A percentile compares a stretch with the other conserved stretches of the same genome.
These are phyloP conservation scores for Camponotus vicinus DNA, from an alignment of 1,140 invertebrate species.

Conservation along the genomic window DNA sequence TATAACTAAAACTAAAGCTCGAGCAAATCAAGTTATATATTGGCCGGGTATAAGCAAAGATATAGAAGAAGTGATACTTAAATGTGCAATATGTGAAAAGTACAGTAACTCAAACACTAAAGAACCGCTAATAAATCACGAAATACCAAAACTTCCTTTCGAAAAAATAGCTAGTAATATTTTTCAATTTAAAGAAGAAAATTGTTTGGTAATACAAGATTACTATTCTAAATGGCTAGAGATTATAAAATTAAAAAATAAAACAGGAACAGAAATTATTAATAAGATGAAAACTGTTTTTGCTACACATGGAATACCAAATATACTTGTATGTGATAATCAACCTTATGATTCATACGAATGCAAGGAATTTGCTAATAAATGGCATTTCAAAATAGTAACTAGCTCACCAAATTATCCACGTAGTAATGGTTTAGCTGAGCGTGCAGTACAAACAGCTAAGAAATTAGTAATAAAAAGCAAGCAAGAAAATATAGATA, in stretches of 20 bases:
- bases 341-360: neutral
- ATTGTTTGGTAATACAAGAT: neutral
- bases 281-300: neutral
- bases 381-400: neutral
- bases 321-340: conserved; percentile 1
- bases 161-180: neutral
- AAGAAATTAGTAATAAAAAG: neutral
- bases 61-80: neutral
- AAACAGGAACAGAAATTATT: neutral
- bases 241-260: neutral
- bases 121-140: neutral
- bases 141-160: neutral
- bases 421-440: neutral
- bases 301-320: conserved; percentile 7
- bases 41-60: neutral
- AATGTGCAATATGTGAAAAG: neutral
- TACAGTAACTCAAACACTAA: neutral
- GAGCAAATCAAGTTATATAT: conserved; percentile 5
- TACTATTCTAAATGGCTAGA: neutral
- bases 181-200: neutral
- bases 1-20: neutral
- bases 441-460: neutral
- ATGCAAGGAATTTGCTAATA: neutral
- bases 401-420: neutral
- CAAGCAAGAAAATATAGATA: neutral